Evolutionary conservation across 2,888 invertebrate genomes (phyloP).

Genomic region (Coleophora deauratella): DNA sequence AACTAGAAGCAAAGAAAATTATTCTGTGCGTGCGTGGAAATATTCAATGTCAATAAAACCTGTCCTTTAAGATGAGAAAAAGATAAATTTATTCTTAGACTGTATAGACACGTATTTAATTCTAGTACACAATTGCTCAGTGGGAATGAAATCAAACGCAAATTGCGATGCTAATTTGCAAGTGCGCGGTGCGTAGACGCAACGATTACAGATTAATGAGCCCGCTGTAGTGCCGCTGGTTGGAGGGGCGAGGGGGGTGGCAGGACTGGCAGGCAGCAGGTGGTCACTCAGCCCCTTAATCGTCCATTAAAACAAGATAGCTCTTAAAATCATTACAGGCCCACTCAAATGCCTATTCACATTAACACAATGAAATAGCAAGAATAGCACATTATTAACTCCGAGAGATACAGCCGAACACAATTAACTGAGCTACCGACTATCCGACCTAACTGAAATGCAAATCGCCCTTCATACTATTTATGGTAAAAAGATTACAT

Average conservation of each 20-base stretch:
- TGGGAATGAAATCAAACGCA: conserved; percentile 3
- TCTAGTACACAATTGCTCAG: background rate
- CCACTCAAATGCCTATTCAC: conserved; percentile 40
- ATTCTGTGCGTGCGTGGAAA: no score
- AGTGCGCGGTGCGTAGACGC: background rate
- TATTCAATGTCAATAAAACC: no score
- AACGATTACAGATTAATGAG: conserved; percentile 22
- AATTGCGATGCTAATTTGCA: conserved; percentile 6
- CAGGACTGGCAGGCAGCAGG: conserved; percentile 11
- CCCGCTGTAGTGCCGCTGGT: no score
- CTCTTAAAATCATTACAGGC: conserved; percentile 45
- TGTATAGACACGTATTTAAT: no score
- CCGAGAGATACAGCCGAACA: conserved; percentile 35
- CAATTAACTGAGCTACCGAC: conserved; percentile 51
- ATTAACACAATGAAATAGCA: conserved; percentile 61
- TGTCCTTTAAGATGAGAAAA: background rate
- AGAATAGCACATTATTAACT: conserved; percentile 54
- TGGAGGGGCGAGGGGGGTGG: background rate
- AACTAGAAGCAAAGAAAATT: conserved; percentile 1
- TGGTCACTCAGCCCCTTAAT: conserved; percentile 34
- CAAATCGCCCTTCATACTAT: conserved; percentile 62
- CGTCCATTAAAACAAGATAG: conserved; percentile 54
- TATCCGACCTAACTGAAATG: conserved; percentile 57
- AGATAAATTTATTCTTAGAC: no score
- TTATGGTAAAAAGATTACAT: conserved; percentile 72